Percentiles rank a stretch among this genome's conserved stretches.
These are phyloP conservation scores for Erethizon dorsatum DNA, from an alignment of 2,797 vertebrate species.

Conservation along the genomic window DNA sequence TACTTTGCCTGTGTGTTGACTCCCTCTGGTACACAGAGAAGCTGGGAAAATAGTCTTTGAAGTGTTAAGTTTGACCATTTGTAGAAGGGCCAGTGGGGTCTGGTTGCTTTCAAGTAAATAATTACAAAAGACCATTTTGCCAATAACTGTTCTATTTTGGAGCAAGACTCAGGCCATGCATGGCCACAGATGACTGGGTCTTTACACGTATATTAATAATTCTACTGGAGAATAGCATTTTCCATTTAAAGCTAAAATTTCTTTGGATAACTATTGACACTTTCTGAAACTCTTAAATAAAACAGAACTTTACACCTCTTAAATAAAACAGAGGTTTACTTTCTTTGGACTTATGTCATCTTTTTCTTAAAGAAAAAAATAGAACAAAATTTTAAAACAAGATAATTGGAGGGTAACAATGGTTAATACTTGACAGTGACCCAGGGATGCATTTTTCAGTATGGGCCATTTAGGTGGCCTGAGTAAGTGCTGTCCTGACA, in stretches of 20 bases:
- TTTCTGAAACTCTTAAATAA: constrained; percentile 2
- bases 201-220: neutral
- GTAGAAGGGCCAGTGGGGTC: neutral
- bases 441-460: neutral
- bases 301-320: neutral
- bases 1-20: neutral
- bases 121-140: neutral
- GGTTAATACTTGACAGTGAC: too few species aligned
- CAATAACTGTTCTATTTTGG: neutral
- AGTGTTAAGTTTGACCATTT: neutral
- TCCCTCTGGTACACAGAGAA: neutral
- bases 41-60: neutral
- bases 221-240: neutral
- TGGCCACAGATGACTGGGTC: neutral
- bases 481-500: neutral
- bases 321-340: neutral
- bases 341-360: too few species aligned
- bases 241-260: constrained; percentile 6
- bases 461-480: too few species aligned
- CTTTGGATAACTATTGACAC: neutral
- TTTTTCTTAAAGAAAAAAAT: too few species aligned
- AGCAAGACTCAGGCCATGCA: neutral
- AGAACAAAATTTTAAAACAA: too few species aligned
- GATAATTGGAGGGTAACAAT: too few species aligned
- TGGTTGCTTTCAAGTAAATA: neutral